Conservation (phyloP, 2,113 vertebrate genomes). For the Pseudorhombus dupliciocellatus region DNA sequence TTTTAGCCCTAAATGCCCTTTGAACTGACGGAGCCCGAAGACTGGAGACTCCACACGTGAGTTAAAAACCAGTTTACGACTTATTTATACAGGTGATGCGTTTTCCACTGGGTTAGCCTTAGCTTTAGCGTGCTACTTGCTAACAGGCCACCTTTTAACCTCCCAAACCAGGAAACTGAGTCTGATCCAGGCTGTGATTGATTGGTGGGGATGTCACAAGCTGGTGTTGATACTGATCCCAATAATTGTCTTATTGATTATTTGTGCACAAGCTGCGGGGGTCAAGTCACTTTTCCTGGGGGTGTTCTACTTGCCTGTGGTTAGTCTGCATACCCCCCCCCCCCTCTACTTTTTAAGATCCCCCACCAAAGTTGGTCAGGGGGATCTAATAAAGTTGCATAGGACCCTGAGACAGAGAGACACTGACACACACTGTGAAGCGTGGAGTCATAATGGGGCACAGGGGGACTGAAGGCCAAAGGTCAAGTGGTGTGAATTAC, state of each 20-base stretch:
- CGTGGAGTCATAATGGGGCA: conserved; percentile 46
- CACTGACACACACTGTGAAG: conserved; percentile 10
- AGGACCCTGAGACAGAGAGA: background rate
- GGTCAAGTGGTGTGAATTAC: conserved; percentile 77
- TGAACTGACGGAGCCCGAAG: background rate
- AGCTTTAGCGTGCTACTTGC: conserved; percentile 73
- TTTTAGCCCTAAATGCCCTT: background rate
- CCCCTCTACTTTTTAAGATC: no score
- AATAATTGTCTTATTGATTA: background rate
- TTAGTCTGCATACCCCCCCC: conserved; percentile 16
- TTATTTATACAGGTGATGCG: background rate
- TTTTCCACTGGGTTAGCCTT: conserved; percentile 48
- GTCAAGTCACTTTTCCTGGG: background rate
- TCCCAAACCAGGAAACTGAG: conserved; percentile 62
- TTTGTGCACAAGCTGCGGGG: background rate
- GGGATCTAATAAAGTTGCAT: background rate
- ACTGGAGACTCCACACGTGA: background rate
- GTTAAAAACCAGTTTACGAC: background rate
- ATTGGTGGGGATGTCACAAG: conserved; percentile 14
- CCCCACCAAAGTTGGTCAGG: conserved; percentile 15
- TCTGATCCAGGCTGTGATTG: conserved; percentile 30
- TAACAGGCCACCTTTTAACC: conserved; percentile 73
- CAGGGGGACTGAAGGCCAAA: conserved; percentile 53
- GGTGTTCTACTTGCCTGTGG: conserved; percentile 15
- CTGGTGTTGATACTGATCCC: background rate